Evolutionary conservation across 2,888 invertebrate species (phyloP), one percentile per base, ranked within the genome.

Genomic region (Cantharis nigra): DNA sequence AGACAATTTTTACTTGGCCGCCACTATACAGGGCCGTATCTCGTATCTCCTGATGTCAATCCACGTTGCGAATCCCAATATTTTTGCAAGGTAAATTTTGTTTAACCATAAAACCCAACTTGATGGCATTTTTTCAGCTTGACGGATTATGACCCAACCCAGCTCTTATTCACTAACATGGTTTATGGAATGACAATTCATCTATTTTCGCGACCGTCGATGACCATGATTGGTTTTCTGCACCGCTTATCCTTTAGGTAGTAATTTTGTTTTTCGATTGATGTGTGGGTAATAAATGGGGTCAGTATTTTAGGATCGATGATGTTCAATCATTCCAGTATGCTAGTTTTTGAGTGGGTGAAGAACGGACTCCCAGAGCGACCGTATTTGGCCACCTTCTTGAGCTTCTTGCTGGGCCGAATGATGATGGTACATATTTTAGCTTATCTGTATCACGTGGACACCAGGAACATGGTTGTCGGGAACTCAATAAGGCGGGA

Each of bases 21-120:
- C 87, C 10, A 79, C 82, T 33, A 77, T 86, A 5, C 88, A 88
- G 80, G 88, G 88, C 18, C 81, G 87, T 20, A 64, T 86, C 11
- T 84, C 87, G 9, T 88, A 88, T 79, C 82, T 86, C 11, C 71
- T 88, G 64, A 88, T 88, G 88, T 88, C 88, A 4, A 74, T 88
- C 49, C 85, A 87, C 79, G 85, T 85, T 9, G 84, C 85, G 3
- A 86, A 86, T 81, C 86, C 87, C 5, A 13, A 70, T 7, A 81
- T 87, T 67, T 76, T 86, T 16, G 80, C 80, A 73, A 82, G 82
- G 86, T 49, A 49, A 49, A 49, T n/a, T 87, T 83, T 80, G 79
- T 72, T 11, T 20, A 11, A 67, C 0, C 30, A 30, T 10, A 7
- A 28, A 28, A 69, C 16, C 49, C 16, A 23, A 9, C 33, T 64